Evolutionary conservation across 2,888 invertebrate genomes (phyloP), one percentile per base, ranked within the genome.

Genomic region (Arenicola marina): DNA sequence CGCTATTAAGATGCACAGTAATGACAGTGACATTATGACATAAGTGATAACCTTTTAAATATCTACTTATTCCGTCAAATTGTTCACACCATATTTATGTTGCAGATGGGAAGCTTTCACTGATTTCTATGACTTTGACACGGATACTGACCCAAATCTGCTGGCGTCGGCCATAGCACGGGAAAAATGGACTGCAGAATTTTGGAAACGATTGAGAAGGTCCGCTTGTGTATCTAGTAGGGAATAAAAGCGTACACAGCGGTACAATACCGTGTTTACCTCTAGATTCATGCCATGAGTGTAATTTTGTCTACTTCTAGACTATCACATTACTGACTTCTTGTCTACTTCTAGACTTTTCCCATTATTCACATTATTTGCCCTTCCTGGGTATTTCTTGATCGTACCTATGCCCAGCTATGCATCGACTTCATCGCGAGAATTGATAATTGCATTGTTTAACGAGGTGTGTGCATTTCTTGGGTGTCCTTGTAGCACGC

Each of bases 101-200:
- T 18, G 24, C 46, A 80, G 80, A 54, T 81, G 79, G 78, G 67
- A 72, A 48, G 72, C 78, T 15, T 72, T 74, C 32, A 72, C 75
- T 56, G 75, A 77, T 58, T 73, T 73, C 1, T 79, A 79, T 65
- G 76, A 76, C 68, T 76, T 75, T 70, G 77, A 79, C 59, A 73
- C 72, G 18, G 80, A 81, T 57, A 66, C 77, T 29, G 67, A 73
- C 48, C 60, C 69, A 2, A 56, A 64, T 1, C 57, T 72, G 7
- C 53, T 78, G 11, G 74, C 78, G 34, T 78, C 78, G 64, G 75
- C 74, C 18, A 63, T 81, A n/a, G 78, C 81, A 2, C 71, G 76
- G 48, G 80, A 81, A 64, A 43, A 56, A 18, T 81, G 81, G 81
- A 74, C 70, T 7, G 65, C 56, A 54, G 72, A 74, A 24, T 79